Evolutionary conservation across 2,113 vertebrate genomes (phyloP).

Genomic region (Otolemur garnettii): DNA sequence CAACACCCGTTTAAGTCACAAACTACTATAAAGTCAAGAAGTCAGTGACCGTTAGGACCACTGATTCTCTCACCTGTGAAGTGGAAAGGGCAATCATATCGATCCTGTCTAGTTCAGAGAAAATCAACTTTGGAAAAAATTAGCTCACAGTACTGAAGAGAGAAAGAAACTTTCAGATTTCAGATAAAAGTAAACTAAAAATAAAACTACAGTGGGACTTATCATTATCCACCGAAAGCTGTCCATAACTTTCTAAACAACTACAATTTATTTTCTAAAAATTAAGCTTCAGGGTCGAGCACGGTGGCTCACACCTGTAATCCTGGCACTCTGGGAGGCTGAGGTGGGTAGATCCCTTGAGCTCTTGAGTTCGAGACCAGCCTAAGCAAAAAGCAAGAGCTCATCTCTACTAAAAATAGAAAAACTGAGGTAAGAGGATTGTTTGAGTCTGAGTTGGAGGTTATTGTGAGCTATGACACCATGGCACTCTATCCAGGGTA

Average conservation of each 20-base stretch:
- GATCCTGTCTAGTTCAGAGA: background rate
- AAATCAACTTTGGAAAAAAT: background rate
- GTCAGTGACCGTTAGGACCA: background rate
- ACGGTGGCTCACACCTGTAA: too few species aligned
- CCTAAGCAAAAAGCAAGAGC: too few species aligned
- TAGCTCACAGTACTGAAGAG: background rate
- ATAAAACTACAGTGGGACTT: background rate
- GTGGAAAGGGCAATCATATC: background rate
- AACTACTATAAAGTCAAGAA: background rate
- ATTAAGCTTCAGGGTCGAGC: too few species aligned
- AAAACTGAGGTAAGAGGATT: too few species aligned
- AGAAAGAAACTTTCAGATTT: background rate
- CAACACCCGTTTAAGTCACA: background rate
- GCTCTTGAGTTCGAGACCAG: too few species aligned
- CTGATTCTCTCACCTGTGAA: constrained; percentile 30
- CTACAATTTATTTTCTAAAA: background rate
- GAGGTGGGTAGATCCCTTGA: too few species aligned
- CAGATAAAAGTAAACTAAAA: background rate
- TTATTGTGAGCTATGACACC: too few species aligned
- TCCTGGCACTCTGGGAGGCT: too few species aligned
- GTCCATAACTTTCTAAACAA: background rate
- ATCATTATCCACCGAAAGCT: background rate
- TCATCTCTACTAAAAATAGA: too few species aligned
- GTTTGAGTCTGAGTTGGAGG: too few species aligned
- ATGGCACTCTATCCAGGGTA: too few species aligned